phyloP scores from a whole-genome alignment of 2,797 vertebrate species.

The Pterois miles region DNA sequence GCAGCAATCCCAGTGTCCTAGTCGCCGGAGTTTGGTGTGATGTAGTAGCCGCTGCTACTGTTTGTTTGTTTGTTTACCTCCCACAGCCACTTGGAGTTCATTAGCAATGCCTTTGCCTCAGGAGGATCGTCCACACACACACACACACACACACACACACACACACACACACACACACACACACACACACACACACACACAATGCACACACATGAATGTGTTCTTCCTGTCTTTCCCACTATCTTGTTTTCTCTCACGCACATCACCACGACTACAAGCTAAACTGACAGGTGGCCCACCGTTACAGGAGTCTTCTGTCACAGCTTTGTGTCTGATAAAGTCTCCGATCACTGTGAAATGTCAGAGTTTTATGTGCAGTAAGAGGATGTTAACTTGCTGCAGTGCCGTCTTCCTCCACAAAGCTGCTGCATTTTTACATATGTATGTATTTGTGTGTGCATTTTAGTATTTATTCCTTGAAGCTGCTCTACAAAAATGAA shows the following conservation, averaged over 20 bases:
- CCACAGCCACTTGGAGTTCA: conserved; percentile 75
- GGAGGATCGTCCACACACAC: conserved; percentile 54
- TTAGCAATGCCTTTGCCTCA: conserved; percentile 73
- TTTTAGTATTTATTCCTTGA: not conserved
- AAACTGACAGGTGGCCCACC: conserved; percentile 30
- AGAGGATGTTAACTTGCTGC: not conserved
- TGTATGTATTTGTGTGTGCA: not conserved
- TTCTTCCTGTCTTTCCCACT: conserved; percentile 25
- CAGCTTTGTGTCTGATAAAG: conserved; percentile 28
- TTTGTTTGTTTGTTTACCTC: conserved; percentile 81
- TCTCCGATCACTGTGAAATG: conserved; percentile 6
- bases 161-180: not conserved
- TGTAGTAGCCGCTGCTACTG: conserved; percentile 57
- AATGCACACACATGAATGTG: conserved; percentile 8
- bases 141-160: not conserved
- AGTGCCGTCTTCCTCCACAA: not conserved
- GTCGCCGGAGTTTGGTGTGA: conserved; percentile 56
- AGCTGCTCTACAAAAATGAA: not conserved
- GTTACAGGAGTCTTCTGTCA: conserved; percentile 29
- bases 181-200: not conserved
- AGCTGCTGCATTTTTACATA: conserved; percentile 1
- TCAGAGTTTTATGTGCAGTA: conserved; percentile 8
- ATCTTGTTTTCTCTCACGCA: conserved; percentile 42
- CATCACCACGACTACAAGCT: conserved; percentile 19
- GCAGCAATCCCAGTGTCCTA: conserved; percentile 23